Percentiles rank a stretch among this genome's conserved stretches.
These are phyloP conservation scores for Eupithecia tripunctaria DNA, from an alignment of 2,888 invertebrate species.

Conservation along the genomic window DNA sequence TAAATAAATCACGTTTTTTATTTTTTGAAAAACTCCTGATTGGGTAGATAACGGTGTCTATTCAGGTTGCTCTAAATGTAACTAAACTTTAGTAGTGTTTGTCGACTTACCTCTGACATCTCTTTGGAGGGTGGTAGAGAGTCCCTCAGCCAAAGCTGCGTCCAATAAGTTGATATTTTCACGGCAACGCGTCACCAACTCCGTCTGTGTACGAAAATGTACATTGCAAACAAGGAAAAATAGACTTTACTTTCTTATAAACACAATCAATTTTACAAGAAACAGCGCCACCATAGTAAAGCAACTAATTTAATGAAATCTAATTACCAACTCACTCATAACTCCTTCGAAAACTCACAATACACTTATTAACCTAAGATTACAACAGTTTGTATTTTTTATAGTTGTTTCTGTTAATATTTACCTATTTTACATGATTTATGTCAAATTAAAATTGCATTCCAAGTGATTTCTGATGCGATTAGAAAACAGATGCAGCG, in stretches of 20 bases:
- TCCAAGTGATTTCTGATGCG: slow-evolving; percentile 53
- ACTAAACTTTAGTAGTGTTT: neutral
- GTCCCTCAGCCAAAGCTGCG: slow-evolving; percentile 85
- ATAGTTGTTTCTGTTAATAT: neutral
- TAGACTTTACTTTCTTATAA: slow-evolving; percentile 22
- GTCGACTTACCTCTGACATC: slow-evolving; percentile 85
- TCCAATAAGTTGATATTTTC: slow-evolving; percentile 93
- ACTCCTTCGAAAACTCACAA: slow-evolving; percentile 39
- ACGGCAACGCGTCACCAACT: slow-evolving; percentile 92
- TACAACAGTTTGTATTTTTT: neutral
- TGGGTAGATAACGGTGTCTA: neutral
- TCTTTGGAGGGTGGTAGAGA: slow-evolving; percentile 82
- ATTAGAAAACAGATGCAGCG: slow-evolving; percentile 35
- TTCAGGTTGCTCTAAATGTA: neutral
- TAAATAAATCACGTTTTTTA: neutral
- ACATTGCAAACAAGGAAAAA: slow-evolving; percentile 40
- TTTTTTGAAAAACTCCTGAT: neutral
- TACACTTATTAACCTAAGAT: slow-evolving; percentile 20
- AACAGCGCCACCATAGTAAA: slow-evolving; percentile 34
- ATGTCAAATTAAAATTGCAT: slow-evolving; percentile 19
- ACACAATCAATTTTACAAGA: slow-evolving; percentile 19
- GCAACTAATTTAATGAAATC: slow-evolving; percentile 36
- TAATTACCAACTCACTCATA: slow-evolving; percentile 55
- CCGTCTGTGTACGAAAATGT: slow-evolving; percentile 86
- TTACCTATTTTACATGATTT: neutral